phyloP scores from a whole-genome alignment of 2,797 vertebrate genomes.

The Vespertilio murinus region DNA sequence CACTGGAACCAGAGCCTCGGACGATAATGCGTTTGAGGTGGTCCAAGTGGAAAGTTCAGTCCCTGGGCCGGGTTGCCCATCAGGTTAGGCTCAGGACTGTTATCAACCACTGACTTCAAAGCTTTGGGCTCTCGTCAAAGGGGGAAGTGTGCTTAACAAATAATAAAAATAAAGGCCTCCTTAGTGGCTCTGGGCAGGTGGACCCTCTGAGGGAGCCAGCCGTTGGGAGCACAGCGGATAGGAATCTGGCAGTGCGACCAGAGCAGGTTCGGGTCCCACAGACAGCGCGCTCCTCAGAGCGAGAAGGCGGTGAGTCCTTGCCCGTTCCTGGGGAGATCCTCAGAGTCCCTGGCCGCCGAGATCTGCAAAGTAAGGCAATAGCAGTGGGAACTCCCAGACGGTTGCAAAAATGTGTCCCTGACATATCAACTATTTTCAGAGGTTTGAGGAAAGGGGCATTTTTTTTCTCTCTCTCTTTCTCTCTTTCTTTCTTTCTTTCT shows the following conservation, averaged over 20 bases:
- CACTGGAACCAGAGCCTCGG: slow-evolving; percentile 62
- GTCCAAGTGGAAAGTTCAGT: slow-evolving; percentile 69
- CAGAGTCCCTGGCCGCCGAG: background rate
- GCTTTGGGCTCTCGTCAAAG: slow-evolving; percentile 62
- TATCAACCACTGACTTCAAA: slow-evolving; percentile 70
- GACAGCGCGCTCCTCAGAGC: background rate
- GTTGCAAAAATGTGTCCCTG: background rate
- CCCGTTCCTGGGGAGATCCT: background rate
- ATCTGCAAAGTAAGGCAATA: background rate
- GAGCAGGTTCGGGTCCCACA: background rate
- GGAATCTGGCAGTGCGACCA: background rate
- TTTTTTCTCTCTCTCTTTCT: background rate
- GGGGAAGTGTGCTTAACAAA: slow-evolving; percentile 51
- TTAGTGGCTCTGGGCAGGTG: slow-evolving; percentile 44
- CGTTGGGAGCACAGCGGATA: slow-evolving; percentile 29
- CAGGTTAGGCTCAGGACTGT: slow-evolving; percentile 50
- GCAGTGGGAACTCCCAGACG: background rate
- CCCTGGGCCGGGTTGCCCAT: slow-evolving; percentile 61
- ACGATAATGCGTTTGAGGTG: slow-evolving; percentile 66
- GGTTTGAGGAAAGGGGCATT: background rate
- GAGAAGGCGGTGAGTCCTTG: background rate
- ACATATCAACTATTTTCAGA: slow-evolving; percentile 11
- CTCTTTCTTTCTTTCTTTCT: background rate
- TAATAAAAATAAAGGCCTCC: slow-evolving; percentile 39
- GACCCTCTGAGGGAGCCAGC: slow-evolving; percentile 26